Percentiles rank a stretch among this genome's conserved stretches.
phyloP scores from a whole-genome alignment of 2,888 invertebrate genomes.

The Protula sp. region DNA sequence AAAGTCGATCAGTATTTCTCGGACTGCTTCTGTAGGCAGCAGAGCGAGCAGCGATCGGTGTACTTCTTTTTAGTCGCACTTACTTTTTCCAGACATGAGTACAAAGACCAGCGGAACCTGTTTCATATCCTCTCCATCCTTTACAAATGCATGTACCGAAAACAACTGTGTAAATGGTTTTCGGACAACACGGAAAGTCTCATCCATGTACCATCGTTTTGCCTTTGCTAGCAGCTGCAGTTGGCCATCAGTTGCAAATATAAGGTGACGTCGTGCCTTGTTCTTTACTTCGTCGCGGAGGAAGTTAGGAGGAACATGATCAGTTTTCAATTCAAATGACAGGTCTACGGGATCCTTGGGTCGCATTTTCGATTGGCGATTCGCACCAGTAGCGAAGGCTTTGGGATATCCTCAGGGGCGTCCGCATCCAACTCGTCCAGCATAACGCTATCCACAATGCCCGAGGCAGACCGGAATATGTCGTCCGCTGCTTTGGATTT shows the following conservation, averaged over 20 bases:
- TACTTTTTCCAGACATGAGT: neutral
- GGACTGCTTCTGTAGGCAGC: neutral
- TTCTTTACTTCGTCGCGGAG: neutral
- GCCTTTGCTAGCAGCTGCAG: neutral
- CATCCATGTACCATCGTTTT: neutral
- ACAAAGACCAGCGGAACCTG: too few relatives aligned
- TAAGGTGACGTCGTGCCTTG: neutral
- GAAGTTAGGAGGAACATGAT: neutral
- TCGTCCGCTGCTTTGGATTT: too few relatives aligned
- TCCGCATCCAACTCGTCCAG: too few relatives aligned
- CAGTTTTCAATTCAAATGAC: neutral
- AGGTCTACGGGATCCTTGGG: neutral
- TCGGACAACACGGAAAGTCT: neutral
- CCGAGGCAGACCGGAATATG: too few relatives aligned
- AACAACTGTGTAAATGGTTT: neutral
- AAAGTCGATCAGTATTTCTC: neutral
- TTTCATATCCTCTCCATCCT: neutral
- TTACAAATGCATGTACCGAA: neutral
- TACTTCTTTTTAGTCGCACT: neutral
- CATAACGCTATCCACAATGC: too few relatives aligned
- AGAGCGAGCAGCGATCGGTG: neutral
- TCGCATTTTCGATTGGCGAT: too few relatives aligned
- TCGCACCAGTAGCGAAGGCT: too few relatives aligned
- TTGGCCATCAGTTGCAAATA: neutral
- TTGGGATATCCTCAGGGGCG: too few relatives aligned